Evolutionary conservation across 2,888 invertebrate species (phyloP).

Genomic region (Amaurobius ferox): DNA sequence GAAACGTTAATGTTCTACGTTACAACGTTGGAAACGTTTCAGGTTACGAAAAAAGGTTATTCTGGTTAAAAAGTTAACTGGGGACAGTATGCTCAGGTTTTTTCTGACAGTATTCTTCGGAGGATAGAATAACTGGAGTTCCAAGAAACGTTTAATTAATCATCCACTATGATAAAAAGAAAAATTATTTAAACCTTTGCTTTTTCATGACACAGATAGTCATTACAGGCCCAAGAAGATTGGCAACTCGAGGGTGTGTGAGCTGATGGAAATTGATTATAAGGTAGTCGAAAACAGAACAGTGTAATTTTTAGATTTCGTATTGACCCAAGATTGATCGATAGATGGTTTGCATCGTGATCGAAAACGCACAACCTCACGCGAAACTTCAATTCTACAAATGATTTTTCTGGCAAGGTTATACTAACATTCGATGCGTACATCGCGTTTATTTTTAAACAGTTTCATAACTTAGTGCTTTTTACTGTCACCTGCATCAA

Average conservation of each 20-base stretch:
- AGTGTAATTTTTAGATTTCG: slow-evolving; percentile 6
- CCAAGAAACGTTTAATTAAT: no score
- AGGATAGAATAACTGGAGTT: no score
- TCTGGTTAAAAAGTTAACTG: no score
- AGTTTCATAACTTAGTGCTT: background rate
- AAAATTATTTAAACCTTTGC: background rate
- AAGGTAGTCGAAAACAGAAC: slow-evolving; percentile 22
- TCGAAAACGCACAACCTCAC: background rate
- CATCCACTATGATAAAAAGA: background rate
- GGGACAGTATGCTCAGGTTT: no score
- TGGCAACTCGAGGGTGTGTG: slow-evolving; percentile 35
- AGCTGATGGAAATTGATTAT: slow-evolving; percentile 44
- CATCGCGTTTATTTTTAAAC: background rate
- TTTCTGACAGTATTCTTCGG: no score
- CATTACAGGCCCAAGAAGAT: slow-evolving; percentile 20
- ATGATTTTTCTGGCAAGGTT: no score
- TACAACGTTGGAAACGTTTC: no score
- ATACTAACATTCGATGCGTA: background rate
- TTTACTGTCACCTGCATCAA: no score
- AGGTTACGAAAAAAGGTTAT: no score
- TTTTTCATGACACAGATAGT: slow-evolving; percentile 13
- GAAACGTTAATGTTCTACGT: no score
- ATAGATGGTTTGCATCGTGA: slow-evolving; percentile 19
- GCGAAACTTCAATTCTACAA: no score
- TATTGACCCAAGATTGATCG: slow-evolving; percentile 24